These are phyloP conservation scores for Peromyscus polionotus DNA, from an alignment of 2,113 vertebrate species.

Conservation along the genomic window DNA sequence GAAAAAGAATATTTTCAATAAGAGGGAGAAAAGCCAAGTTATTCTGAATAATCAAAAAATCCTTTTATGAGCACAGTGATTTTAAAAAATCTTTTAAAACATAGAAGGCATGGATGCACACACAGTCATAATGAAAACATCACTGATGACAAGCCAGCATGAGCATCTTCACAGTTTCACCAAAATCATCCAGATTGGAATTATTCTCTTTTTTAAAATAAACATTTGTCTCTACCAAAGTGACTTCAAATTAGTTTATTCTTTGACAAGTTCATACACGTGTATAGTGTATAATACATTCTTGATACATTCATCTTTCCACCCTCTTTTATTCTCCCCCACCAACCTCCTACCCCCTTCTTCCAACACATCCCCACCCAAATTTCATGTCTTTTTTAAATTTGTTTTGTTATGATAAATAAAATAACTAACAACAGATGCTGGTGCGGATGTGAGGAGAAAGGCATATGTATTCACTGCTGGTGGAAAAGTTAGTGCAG, in stretches of 20 bases:
- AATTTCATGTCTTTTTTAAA: background rate
- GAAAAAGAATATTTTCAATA: background rate
- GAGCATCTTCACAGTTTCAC: background rate
- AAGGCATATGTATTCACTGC: background rate
- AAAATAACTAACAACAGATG: background rate
- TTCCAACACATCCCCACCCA: background rate
- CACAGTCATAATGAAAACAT: too few relatives aligned
- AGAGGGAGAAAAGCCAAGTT: background rate
- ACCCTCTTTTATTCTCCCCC: background rate
- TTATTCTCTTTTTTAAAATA: background rate
- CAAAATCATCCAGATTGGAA: background rate
- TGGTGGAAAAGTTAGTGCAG: background rate
- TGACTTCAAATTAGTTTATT: background rate
- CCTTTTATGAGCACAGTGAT: background rate
- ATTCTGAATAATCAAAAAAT: background rate
- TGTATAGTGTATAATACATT: background rate
- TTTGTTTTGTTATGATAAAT: background rate
- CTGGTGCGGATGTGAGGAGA: background rate
- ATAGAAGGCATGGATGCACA: background rate
- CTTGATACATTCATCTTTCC: background rate
- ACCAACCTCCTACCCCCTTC: background rate
- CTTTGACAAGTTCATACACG: background rate
- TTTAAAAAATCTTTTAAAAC: background rate
- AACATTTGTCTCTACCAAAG: background rate
- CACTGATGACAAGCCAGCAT: background rate